Evolutionary conservation across 2,797 vertebrate genomes (phyloP).

Genomic region (Semaprochilodus insignis): DNA sequence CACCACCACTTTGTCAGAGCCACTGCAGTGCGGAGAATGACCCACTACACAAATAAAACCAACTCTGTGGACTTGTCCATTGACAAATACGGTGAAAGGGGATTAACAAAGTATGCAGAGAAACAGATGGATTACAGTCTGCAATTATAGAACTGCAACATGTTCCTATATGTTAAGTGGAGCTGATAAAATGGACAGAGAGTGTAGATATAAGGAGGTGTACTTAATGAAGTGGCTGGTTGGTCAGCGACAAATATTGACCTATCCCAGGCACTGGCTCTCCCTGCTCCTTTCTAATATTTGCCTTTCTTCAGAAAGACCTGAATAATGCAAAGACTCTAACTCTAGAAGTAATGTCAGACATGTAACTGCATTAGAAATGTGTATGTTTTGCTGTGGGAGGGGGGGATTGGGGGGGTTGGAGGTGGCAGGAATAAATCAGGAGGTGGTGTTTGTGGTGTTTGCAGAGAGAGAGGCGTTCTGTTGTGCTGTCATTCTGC

Average conservation of each 20-base stretch:
- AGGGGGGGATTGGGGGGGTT: not conserved
- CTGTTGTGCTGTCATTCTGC: conserved; percentile 52
- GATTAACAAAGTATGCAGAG: too few species aligned
- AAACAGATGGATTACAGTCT: too few species aligned
- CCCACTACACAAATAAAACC: too few species aligned
- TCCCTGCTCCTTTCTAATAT: conserved; percentile 47
- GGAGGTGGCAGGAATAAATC: conserved; percentile 19
- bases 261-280: conserved; percentile 43
- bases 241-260: conserved; percentile 61
- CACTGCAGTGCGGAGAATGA: too few species aligned
- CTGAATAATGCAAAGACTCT: conserved; percentile 57
- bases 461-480: conserved; percentile 55
- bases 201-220: too few species aligned
- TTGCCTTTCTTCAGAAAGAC: conserved; percentile 28
- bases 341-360: conserved; percentile 38
- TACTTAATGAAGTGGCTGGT: too few species aligned
- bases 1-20: too few species aligned
- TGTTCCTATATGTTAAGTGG: too few species aligned
- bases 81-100: too few species aligned
- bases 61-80: too few species aligned
- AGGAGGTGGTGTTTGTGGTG: conserved; percentile 41
- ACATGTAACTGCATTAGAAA: not conserved
- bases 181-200: too few species aligned
- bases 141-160: too few species aligned
- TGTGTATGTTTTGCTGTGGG: conserved; percentile 17